phyloP scores from a whole-genome alignment of 2,888 invertebrate genomes.

The Drosophila lutescens region DNA sequence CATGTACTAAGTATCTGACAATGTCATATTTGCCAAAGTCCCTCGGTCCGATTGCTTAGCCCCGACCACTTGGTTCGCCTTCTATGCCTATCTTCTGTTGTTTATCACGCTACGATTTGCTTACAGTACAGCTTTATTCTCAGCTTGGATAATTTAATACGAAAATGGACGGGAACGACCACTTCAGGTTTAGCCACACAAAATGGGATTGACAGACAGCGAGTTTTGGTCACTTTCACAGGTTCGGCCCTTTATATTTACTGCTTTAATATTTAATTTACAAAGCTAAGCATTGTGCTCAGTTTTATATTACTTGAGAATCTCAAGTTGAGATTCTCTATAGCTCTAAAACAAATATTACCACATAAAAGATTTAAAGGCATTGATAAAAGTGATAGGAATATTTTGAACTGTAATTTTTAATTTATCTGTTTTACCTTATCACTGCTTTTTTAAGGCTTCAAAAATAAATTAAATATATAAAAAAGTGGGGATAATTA shows the following conservation, averaged over 20 bases:
- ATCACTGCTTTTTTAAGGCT: too few relatives aligned
- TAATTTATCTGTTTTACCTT: too few relatives aligned
- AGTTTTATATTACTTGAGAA: background rate
- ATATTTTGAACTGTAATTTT: too few relatives aligned
- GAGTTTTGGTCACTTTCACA: background rate
- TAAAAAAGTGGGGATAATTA: too few relatives aligned
- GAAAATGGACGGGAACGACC: constrained; percentile 40
- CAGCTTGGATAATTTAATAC: constrained; percentile 48
- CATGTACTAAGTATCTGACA: constrained; percentile 41
- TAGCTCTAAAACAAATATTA: too few relatives aligned
- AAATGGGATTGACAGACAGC: background rate
- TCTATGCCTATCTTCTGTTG: constrained; percentile 40
- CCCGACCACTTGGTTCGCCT: constrained; percentile 12
- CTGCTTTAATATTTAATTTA: background rate
- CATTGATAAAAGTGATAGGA: too few relatives aligned
- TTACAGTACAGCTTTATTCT: constrained; percentile 23
- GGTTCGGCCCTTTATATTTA: background rate
- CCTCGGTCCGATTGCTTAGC: constrained; percentile 1
- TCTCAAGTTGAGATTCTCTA: too few relatives aligned
- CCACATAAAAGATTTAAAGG: too few relatives aligned
- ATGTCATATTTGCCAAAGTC: constrained; percentile 32
- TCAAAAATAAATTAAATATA: too few relatives aligned
- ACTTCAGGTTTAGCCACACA: constrained; percentile 28
- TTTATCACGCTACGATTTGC: constrained; percentile 26
- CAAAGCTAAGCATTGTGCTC: background rate